Evolutionary conservation across 1,140 invertebrate species (phyloP).

Genomic region (Pomacea maculata): DNA sequence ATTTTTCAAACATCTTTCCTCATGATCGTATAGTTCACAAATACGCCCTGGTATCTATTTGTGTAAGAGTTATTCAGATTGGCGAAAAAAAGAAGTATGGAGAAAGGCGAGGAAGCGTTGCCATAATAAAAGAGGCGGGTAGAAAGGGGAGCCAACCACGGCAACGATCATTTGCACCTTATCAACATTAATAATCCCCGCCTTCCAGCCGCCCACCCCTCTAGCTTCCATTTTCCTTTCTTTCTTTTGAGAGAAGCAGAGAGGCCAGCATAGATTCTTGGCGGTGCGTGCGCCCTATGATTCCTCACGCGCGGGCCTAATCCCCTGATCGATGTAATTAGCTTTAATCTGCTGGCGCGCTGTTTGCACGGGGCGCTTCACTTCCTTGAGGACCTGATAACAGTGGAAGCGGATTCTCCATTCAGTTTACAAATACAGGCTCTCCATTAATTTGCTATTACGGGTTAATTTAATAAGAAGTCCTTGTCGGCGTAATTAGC

Average conservation of each 20-base stretch:
- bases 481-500: slow-evolving; percentile 24
- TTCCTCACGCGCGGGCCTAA: slow-evolving; percentile 23
- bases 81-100: no score
- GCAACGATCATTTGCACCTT: neutral
- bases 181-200: no score
- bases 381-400: slow-evolving; percentile 11
- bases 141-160: neutral
- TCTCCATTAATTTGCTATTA: slow-evolving; percentile 45
- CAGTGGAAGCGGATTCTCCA: slow-evolving; percentile 21
- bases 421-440: slow-evolving; percentile 32
- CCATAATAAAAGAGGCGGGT: no score
- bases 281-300: slow-evolving; percentile 14
- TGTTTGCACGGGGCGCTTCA: slow-evolving; percentile 8
- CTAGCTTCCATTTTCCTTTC: neutral
- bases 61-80: no score
- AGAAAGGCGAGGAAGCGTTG: no score
- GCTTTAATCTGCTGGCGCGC: slow-evolving; percentile 15
- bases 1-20: no score
- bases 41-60: no score
- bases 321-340: slow-evolving; percentile 30
- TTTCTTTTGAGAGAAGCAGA: neutral
- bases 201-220: neutral
- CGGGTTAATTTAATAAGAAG: slow-evolving; percentile 41
- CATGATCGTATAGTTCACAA: no score
- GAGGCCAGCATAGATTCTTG: neutral